These are phyloP conservation scores for Lutjanus campechanus DNA, from an alignment of 2,797 vertebrate species.

Conservation along the genomic window DNA sequence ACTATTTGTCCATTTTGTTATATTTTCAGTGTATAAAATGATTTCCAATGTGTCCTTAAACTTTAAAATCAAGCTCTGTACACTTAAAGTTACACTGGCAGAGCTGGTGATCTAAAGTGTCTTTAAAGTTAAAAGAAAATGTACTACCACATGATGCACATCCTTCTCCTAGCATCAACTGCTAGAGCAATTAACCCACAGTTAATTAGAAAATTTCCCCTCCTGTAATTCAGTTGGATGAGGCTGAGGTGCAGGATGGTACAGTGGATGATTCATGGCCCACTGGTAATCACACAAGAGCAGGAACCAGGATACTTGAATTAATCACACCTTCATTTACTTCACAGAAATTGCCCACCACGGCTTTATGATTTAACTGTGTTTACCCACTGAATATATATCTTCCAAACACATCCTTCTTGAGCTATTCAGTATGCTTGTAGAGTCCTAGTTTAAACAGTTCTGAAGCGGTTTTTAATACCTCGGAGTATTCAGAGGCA, in stretches of 20 bases:
- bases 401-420: slow-evolving; percentile 54
- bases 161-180: slow-evolving; percentile 63
- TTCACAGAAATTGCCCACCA: slow-evolving; percentile 74
- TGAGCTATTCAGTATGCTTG: slow-evolving; percentile 46
- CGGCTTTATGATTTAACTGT: slow-evolving; percentile 72
- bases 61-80: background rate
- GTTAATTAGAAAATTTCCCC: slow-evolving; percentile 81
- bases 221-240: slow-evolving; percentile 72
- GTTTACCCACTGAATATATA: slow-evolving; percentile 71
- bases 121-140: slow-evolving; percentile 54
- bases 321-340: slow-evolving; percentile 82
- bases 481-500: slow-evolving; percentile 36
- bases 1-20: background rate
- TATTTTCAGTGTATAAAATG: background rate
- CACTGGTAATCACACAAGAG: slow-evolving; percentile 77
- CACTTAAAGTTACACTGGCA: slow-evolving; percentile 1
- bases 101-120: slow-evolving; percentile 23
- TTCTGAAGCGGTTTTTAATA: slow-evolving; percentile 47
- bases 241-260: slow-evolving; percentile 61
- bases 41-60: background rate
- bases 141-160: slow-evolving; percentile 51
- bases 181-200: slow-evolving; percentile 78
- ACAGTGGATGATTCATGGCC: slow-evolving; percentile 78
- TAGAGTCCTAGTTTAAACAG: slow-evolving; percentile 47
- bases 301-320: slow-evolving; percentile 74